These are phyloP conservation scores for Drosophila bunnanda DNA, from an alignment of 2,888 invertebrate genomes.

Conservation along the genomic window DNA sequence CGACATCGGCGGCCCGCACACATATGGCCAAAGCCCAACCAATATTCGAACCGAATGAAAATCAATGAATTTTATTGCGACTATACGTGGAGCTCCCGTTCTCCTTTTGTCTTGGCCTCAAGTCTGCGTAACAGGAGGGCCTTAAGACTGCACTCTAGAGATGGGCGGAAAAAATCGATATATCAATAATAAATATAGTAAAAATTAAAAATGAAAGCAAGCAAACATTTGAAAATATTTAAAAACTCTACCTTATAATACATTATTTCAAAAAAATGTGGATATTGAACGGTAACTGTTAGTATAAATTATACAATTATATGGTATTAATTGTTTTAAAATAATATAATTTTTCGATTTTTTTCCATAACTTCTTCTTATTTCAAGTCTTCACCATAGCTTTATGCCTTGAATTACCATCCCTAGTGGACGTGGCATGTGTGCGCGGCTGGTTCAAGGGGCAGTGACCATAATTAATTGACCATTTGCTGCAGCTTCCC, in stretches of 20 bases:
- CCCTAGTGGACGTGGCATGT: conserved; percentile 35
- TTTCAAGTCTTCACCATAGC: neutral
- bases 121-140: conserved; percentile 1
- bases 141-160: conserved; percentile 38
- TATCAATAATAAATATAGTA: neutral
- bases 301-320: neutral
- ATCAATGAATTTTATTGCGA: conserved; percentile 74
- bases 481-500: conserved; percentile 68
- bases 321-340: neutral
- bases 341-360: neutral
- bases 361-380: too few species aligned
- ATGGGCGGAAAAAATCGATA: neutral
- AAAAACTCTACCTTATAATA: neutral
- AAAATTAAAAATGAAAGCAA: neutral
- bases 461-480: conserved; percentile 75
- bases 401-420: neutral
- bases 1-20: conserved; percentile 37
- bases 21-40: conserved; percentile 52
- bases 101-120: conserved; percentile 7
- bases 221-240: too few species aligned
- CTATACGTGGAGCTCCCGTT: conserved; percentile 36
- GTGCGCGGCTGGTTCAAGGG: conserved; percentile 45
- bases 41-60: conserved; percentile 66
- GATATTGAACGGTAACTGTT: neutral
- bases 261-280: neutral